Evolutionary conservation across 2,888 invertebrate species (phyloP).

Genomic region (Chalcosyrphus nemorum): DNA sequence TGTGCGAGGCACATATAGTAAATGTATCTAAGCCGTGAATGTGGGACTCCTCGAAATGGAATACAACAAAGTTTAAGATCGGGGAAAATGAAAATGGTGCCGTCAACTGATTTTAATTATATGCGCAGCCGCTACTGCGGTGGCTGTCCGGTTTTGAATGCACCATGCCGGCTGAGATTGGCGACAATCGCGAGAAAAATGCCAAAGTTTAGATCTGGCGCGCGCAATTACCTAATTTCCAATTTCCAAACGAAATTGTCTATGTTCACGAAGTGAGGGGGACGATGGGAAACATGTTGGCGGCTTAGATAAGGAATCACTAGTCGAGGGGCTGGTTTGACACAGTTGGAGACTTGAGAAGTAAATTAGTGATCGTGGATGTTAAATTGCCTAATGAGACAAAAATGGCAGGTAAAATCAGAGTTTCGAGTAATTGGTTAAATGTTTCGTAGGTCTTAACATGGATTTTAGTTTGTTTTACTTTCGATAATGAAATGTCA

Average conservation of each 20-base stretch:
- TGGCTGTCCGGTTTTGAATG: conserved; percentile 41
- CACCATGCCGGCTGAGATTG: conserved; percentile 17
- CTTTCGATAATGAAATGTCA: conserved; percentile 71
- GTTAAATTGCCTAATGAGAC: conserved; percentile 71
- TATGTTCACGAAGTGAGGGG: conserved; percentile 16
- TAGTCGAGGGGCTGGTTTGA: conserved; percentile 49
- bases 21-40: conserved; percentile 5
- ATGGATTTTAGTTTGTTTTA: conserved; percentile 66
- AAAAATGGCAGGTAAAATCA: conserved; percentile 68
- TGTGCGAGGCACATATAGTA: conserved; percentile 2
- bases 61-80: conserved; percentile 41
- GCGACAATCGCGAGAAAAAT: conserved; percentile 63
- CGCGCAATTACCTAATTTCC: conserved; percentile 72
- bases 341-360: conserved; percentile 71
- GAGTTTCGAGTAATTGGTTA: conserved; percentile 68
- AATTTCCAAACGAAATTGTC: conserved; percentile 37
- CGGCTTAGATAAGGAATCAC: conserved; percentile 63
- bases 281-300: conserved; percentile 50
- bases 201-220: conserved; percentile 67
- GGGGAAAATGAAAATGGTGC: conserved; percentile 64
- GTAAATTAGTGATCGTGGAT: conserved; percentile 72
- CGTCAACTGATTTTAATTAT: conserved; percentile 63
- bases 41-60: conserved; percentile 43
- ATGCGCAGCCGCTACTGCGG: conserved; percentile 1
- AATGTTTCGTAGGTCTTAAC: conserved; percentile 61